A percentile compares a stretch with the other conserved stretches of the same genome.
phyloP scores from a whole-genome alignment of 2,888 invertebrate species.

The Callinectes sapidus region DNA sequence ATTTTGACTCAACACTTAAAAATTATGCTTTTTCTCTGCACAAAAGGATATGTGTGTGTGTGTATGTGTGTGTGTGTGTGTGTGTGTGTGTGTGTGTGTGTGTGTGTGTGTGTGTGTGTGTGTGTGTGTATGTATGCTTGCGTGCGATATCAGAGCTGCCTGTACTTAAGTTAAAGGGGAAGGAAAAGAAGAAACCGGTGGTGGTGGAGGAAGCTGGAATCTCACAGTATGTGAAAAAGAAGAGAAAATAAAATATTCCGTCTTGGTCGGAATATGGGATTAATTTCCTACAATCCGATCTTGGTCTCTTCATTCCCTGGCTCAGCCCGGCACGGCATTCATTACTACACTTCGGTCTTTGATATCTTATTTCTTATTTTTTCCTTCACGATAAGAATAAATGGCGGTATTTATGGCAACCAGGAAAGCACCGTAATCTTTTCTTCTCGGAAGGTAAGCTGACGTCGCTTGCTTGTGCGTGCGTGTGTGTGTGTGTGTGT shows the following conservation, averaged over 20 bases:
- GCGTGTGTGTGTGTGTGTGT: too few species aligned
- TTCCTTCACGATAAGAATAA: not conserved
- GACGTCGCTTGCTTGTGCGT: too few species aligned
- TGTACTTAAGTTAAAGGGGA: not conserved
- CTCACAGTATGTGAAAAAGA: not conserved
- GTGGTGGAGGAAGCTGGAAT: not conserved
- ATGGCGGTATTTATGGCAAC: not conserved
- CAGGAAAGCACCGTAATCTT: not conserved
- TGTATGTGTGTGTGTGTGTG: too few species aligned
- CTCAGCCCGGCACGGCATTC: not conserved
- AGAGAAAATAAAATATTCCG: not conserved
- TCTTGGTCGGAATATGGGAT: not conserved
- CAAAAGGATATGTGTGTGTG: too few species aligned
- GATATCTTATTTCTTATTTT: not conserved
- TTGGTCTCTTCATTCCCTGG: not conserved
- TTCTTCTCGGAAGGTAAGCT: too few species aligned
- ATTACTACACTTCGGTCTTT: not conserved
- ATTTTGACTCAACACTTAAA: not conserved
- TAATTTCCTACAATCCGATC: constrained; percentile 12
- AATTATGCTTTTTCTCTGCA: too few species aligned
- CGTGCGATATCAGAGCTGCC: too few species aligned
- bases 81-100: too few species aligned
- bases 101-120: too few species aligned
- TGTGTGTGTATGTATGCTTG: too few species aligned
- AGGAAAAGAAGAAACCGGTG: not conserved